Percentiles rank a stretch among this genome's conserved stretches.
Conservation (phyloP, 2,797 vertebrate genomes). For the Eutrigla gurnardus region DNA sequence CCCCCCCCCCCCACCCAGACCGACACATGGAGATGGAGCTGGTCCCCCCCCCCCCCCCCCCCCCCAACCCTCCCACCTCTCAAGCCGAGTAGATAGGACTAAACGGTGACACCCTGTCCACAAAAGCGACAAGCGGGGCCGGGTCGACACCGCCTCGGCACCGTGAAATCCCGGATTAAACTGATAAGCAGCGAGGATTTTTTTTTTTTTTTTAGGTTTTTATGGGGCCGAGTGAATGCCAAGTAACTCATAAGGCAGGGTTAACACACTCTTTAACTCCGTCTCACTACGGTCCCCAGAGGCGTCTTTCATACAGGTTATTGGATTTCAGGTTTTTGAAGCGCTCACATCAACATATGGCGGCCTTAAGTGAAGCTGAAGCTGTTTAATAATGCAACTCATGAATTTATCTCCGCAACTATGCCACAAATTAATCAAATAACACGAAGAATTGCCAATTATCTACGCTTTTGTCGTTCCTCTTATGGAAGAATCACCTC, state of each 20-base stretch:
- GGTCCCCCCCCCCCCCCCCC: slow-evolving; percentile 47
- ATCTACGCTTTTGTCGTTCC: not conserved
- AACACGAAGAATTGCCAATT: slow-evolving; percentile 39
- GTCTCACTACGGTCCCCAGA: slow-evolving; percentile 44
- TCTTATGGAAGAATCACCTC: slow-evolving; percentile 16
- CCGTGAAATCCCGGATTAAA: slow-evolving; percentile 84
- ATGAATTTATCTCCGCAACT: slow-evolving; percentile 54
- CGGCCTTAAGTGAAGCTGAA: slow-evolving; percentile 14
- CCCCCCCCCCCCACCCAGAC: not conserved
- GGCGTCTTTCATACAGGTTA: slow-evolving; percentile 63
- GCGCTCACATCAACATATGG: slow-evolving; percentile 56
- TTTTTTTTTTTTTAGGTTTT: slow-evolving; percentile 54
- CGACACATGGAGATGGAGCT: slow-evolving; percentile 58
- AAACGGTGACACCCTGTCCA: slow-evolving; percentile 81
- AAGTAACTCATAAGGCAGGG: slow-evolving; percentile 56
- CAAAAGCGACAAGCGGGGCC: slow-evolving; percentile 70
- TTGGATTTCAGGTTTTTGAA: slow-evolving; percentile 46
- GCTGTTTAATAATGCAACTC: slow-evolving; percentile 58
- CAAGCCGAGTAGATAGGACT: slow-evolving; percentile 67
- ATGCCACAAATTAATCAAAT: slow-evolving; percentile 49
- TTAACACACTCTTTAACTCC: slow-evolving; percentile 60
- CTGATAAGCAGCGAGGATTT: slow-evolving; percentile 60
- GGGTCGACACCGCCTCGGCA: slow-evolving; percentile 54
- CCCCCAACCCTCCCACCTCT: slow-evolving; percentile 27
- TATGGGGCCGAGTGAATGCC: slow-evolving; percentile 51